Conservation (phyloP, 2,113 vertebrate species). For the Trogon surrucura region DNA sequence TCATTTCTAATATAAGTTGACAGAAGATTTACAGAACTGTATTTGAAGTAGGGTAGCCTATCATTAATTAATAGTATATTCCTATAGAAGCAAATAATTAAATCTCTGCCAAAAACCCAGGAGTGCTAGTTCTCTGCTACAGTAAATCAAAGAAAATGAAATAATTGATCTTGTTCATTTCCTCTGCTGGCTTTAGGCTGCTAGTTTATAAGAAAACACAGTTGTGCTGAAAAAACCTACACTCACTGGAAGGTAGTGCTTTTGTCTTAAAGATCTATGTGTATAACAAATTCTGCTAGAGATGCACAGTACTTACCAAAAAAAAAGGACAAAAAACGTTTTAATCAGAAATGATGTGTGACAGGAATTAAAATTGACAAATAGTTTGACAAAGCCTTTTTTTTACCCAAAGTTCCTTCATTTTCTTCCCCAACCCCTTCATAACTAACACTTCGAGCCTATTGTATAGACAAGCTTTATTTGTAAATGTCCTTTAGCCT, state of each 20-base stretch:
- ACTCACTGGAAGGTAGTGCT: background rate
- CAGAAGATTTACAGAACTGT: background rate
- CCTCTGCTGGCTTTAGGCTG: background rate
- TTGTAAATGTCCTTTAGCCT: background rate
- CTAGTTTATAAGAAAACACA: conserved; percentile 11
- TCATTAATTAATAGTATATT: conserved; percentile 47
- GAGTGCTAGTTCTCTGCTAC: conserved; percentile 3
- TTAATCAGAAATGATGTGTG: background rate
- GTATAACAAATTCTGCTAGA: background rate
- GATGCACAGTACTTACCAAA: background rate
- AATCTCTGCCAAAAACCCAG: background rate
- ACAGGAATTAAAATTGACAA: background rate
- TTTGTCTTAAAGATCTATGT: conserved; percentile 5
- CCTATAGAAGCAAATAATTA: conserved; percentile 33
- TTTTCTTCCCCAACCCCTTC: background rate
- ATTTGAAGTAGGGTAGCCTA: background rate
- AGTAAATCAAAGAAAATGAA: conserved; percentile 3
- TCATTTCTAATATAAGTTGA: background rate
- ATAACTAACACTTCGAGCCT: background rate
- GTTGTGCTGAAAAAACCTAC: background rate
- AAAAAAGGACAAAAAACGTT: background rate
- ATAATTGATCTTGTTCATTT: conserved; percentile 25
- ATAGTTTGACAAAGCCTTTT: background rate
- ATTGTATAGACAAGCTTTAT: background rate
- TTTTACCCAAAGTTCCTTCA: background rate